These are phyloP conservation scores for Proterorhinus semilunaris DNA, from an alignment of 2,113 vertebrate species.

Conservation along the genomic window DNA sequence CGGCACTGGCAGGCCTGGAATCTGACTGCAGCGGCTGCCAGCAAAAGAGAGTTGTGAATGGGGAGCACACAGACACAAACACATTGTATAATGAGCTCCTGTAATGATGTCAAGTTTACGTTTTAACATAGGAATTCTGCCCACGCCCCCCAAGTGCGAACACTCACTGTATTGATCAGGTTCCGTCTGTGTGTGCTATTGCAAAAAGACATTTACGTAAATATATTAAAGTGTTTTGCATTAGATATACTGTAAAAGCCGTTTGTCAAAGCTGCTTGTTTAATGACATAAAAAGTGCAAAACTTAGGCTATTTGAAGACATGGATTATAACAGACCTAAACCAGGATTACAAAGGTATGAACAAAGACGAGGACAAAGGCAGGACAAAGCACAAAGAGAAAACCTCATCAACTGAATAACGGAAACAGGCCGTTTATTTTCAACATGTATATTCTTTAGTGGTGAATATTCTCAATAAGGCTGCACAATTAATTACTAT, in stretches of 20 bases:
- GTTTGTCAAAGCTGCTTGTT: too few species aligned
- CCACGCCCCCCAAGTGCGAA: neutral
- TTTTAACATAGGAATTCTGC: slow-evolving; percentile 8
- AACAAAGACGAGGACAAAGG: too few species aligned
- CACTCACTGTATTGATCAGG: slow-evolving; percentile 21
- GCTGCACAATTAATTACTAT: too few species aligned
- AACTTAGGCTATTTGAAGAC: too few species aligned
- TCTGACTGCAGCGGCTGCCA: slow-evolving; percentile 54
- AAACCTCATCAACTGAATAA: too few species aligned
- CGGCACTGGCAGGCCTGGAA: slow-evolving; percentile 56
- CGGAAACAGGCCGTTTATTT: too few species aligned
- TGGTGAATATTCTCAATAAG: too few species aligned
- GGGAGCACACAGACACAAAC: slow-evolving; percentile 41
- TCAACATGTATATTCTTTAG: too few species aligned
- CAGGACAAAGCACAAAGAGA: too few species aligned
- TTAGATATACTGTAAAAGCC: neutral
- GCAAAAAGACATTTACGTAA: slow-evolving; percentile 6
- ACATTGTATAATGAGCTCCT: slow-evolving; percentile 48
- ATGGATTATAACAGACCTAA: neutral
- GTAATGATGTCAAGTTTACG: slow-evolving; percentile 12
- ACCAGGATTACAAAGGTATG: too few species aligned
- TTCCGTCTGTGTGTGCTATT: neutral
- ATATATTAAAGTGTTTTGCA: neutral
- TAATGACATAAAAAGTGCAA: too few species aligned
- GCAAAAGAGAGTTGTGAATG: slow-evolving; percentile 70